Evolutionary conservation across 2,888 invertebrate genomes (phyloP).

Genomic region (Luperina testacea): DNA sequence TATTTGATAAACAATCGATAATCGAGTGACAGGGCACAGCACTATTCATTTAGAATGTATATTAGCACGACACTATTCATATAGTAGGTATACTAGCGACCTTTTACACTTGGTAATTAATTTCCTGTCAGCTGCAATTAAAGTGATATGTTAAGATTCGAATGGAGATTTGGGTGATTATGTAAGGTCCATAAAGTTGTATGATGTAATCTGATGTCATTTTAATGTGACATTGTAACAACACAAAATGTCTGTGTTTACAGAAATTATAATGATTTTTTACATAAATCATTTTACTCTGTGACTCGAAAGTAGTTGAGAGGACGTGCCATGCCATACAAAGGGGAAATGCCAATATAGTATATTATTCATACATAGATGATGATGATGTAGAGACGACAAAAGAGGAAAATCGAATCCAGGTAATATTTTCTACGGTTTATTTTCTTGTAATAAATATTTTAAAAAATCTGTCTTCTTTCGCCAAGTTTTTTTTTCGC

Average conservation of each 20-base stretch:
- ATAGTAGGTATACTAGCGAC: conserved; percentile 56
- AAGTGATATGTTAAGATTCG: conserved; percentile 31
- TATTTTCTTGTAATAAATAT: not conserved
- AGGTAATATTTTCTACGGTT: not conserved
- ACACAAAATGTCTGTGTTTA: not conserved
- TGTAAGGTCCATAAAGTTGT: conserved; percentile 26
- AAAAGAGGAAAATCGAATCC: not conserved
- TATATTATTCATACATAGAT: too few relatives aligned
- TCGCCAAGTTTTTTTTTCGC: not conserved
- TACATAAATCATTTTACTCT: not conserved
- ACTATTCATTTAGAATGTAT: conserved; percentile 76
- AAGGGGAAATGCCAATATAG: too few relatives aligned
- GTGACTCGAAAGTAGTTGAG: not conserved
- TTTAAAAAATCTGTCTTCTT: too few relatives aligned
- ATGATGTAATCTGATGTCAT: conserved; percentile 19
- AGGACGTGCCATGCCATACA: too few relatives aligned
- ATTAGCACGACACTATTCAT: conserved; percentile 75
- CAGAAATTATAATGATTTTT: not conserved
- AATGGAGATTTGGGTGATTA: conserved; percentile 38
- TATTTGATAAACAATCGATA: conserved; percentile 85
- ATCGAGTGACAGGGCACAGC: conserved; percentile 76
- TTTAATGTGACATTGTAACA: not conserved
- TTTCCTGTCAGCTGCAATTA: conserved; percentile 64
- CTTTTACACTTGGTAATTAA: conserved; percentile 65
- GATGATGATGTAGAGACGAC: too few relatives aligned